These are phyloP conservation scores for Gyrodactylus bullatarudis DNA, from an alignment of 1,140 invertebrate species.

Conservation along the genomic window DNA sequence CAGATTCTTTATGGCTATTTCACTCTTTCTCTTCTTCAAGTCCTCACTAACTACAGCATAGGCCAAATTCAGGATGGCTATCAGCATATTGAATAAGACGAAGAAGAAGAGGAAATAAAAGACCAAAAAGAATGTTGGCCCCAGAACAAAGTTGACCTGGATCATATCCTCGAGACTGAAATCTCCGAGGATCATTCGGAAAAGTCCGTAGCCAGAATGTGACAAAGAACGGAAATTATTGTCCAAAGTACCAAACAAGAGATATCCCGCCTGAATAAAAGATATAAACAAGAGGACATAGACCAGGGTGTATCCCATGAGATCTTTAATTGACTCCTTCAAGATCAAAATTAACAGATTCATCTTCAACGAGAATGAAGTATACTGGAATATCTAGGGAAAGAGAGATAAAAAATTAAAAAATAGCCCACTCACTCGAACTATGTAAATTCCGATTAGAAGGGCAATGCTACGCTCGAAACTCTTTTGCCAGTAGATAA, in stretches of 20 bases:
- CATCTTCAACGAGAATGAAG: background rate
- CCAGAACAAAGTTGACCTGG: background rate
- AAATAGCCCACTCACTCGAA: background rate
- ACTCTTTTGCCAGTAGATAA: background rate
- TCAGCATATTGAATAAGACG: background rate
- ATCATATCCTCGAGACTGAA: background rate
- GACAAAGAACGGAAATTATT: background rate
- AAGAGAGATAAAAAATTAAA: background rate
- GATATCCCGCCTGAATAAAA: background rate
- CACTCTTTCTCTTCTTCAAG: background rate
- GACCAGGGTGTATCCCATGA: background rate
- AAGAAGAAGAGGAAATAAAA: background rate
- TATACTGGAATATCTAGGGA: background rate
- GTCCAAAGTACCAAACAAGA: background rate
- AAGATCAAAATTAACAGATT: background rate
- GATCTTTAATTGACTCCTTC: background rate
- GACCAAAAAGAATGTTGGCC: background rate
- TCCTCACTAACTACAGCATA: background rate
- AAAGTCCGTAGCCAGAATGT: background rate
- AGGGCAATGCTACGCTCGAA: background rate
- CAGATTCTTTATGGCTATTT: background rate
- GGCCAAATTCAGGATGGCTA: background rate
- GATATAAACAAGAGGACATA: background rate
- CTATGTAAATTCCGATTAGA: background rate
- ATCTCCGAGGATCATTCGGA: background rate